Evolutionary conservation across 1,140 invertebrate genomes (phyloP).

Genomic region (Drosophila tsacasi): DNA sequence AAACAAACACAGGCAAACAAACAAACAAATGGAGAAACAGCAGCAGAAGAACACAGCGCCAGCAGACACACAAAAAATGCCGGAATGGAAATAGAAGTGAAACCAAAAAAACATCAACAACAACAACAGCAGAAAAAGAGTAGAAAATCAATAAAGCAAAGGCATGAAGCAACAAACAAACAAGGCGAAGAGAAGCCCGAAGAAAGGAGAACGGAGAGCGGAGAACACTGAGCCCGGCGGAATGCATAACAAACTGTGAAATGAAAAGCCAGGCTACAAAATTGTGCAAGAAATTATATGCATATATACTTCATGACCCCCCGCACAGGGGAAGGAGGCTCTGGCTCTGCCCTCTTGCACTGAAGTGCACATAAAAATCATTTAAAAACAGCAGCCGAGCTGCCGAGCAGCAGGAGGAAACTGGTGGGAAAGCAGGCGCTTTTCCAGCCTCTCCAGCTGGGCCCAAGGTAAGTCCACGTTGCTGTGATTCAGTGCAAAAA

Average conservation of each 20-base stretch:
- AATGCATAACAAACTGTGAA: constrained; percentile 61
- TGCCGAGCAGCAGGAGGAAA: constrained; percentile 17
- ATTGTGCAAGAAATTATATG: constrained; percentile 70
- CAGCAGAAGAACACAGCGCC: not conserved
- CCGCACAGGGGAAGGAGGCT: not conserved
- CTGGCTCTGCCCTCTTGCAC: constrained; percentile 32
- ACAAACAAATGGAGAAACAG: constrained; percentile 53
- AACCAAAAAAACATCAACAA: constrained; percentile 22
- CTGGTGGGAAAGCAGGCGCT: constrained; percentile 25
- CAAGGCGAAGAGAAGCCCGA: constrained; percentile 40
- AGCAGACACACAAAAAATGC: constrained; percentile 40
- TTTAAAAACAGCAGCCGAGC: constrained; percentile 75
- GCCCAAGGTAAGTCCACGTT: constrained; percentile 62
- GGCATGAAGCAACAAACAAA: constrained; percentile 61
- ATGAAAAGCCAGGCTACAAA: constrained; percentile 57
- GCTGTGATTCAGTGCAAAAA: constrained; percentile 59
- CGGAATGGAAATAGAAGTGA: constrained; percentile 55
- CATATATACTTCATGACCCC: constrained; percentile 40
- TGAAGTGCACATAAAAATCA: constrained; percentile 82
- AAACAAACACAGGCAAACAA: constrained; percentile 78
- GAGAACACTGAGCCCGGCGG: constrained; percentile 18
- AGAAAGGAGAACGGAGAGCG: constrained; percentile 18
- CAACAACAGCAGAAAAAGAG: constrained; percentile 6
- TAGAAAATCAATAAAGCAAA: constrained; percentile 54
- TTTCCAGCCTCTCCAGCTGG: constrained; percentile 40